phyloP scores from a whole-genome alignment of 2,888 invertebrate genomes.

The Allophyes oxyacanthae region DNA sequence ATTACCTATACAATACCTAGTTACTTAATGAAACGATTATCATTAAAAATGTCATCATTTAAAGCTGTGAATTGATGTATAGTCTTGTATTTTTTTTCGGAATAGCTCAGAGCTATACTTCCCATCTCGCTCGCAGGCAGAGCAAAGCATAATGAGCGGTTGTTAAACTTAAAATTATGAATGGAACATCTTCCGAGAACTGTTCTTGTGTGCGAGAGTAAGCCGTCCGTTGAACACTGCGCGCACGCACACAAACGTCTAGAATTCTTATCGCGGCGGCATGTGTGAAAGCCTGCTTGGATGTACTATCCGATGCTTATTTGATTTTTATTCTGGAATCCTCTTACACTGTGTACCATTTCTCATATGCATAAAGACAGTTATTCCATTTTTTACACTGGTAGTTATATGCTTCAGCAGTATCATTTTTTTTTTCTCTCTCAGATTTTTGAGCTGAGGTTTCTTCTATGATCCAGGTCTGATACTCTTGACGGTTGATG shows the following conservation, averaged over 20 bases:
- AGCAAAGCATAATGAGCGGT: slow-evolving; percentile 82
- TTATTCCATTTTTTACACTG: too few species aligned
- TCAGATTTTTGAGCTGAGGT: too few species aligned
- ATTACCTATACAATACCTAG: too few species aligned
- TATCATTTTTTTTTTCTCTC: slow-evolving; percentile 30
- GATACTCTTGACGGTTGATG: slow-evolving; percentile 3
- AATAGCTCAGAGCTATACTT: slow-evolving; percentile 71
- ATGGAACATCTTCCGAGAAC: slow-evolving; percentile 79
- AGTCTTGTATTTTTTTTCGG: slow-evolving; percentile 60
- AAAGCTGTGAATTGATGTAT: not conserved
- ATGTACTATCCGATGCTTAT: slow-evolving; percentile 58
- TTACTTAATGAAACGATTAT: slow-evolving; percentile 39
- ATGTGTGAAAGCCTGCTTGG: slow-evolving; percentile 60
- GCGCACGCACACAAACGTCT: slow-evolving; percentile 51
- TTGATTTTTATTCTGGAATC: slow-evolving; percentile 60
- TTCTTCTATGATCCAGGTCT: too few species aligned
- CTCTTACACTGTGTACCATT: slow-evolving; percentile 36
- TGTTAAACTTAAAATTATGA: slow-evolving; percentile 88
- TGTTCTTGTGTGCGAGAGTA: slow-evolving; percentile 63
- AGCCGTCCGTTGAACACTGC: slow-evolving; percentile 50
- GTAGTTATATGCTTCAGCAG: slow-evolving; percentile 37
- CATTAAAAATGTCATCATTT: slow-evolving; percentile 18
- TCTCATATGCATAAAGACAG: slow-evolving; percentile 29
- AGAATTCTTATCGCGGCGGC: slow-evolving; percentile 56
- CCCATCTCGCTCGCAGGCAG: slow-evolving; percentile 73